phyloP scores from a whole-genome alignment of 2,888 invertebrate genomes.

The Rhagonycha lutea region DNA sequence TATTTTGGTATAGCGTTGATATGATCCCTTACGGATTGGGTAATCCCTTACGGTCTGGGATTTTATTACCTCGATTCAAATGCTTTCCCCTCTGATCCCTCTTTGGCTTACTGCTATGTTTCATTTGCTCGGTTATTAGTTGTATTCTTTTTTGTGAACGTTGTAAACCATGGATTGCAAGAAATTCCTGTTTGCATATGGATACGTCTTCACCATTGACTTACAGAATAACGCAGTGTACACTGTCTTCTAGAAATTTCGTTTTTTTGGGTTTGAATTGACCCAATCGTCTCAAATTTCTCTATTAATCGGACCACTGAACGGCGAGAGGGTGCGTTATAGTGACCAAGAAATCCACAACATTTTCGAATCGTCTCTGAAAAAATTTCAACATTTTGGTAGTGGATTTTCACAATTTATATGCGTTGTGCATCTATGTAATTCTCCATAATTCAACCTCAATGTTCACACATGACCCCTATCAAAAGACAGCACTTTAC shows the following conservation, averaged over 20 bases:
- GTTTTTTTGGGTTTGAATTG: no score
- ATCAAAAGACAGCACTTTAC: no score
- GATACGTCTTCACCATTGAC: neutral
- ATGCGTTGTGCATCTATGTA: no score
- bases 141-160: neutral
- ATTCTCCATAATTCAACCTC: no score
- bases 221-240: conserved; percentile 6
- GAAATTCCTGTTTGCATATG: conserved; percentile 7
- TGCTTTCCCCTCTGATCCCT: conserved; percentile 21
- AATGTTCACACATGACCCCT: no score
- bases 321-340: no score
- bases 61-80: conserved; percentile 25
- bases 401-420: no score
- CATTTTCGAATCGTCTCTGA: no score
- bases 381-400: no score
- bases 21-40: conserved; percentile 14
- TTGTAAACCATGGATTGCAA: conserved; percentile 4
- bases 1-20: conserved; percentile 9
- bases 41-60: conserved; percentile 5
- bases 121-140: conserved; percentile 2
- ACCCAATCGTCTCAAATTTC: no score
- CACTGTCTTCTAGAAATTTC: neutral
- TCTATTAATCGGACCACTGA: no score
- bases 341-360: no score
- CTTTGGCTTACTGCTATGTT: conserved; percentile 3